These are phyloP conservation scores for Euthynnus affinis DNA, from an alignment of 2,797 vertebrate genomes.

Conservation along the genomic window DNA sequence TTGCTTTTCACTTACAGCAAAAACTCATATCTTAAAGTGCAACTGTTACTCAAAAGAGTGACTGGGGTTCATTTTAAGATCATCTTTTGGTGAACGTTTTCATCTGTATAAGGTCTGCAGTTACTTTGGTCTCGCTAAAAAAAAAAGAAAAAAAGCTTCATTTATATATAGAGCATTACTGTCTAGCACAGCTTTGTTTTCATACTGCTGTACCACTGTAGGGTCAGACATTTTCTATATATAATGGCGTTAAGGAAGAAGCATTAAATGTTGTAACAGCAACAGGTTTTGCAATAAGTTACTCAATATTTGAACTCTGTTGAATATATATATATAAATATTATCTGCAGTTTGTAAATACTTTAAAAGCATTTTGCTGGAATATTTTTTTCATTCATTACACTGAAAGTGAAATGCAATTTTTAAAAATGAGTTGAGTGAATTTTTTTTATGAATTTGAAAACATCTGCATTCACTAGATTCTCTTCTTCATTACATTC, in stretches of 20 bases:
- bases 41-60: neutral
- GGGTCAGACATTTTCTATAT: no score
- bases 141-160: neutral
- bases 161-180: neutral
- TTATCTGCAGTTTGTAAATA: neutral
- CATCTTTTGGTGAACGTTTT: neutral
- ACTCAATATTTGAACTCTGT: neutral
- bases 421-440: no score
- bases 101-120: neutral
- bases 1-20: neutral
- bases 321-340: neutral
- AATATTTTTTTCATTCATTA: neutral
- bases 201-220: neutral
- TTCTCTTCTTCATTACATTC: no score
- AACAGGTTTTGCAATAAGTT: neutral
- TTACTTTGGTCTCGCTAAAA: neutral
- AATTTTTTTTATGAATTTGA: no score
- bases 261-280: no score
- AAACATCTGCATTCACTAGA: no score
- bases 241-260: no score
- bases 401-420: neutral
- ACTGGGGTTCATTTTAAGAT: neutral
- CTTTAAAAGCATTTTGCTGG: neutral
- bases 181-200: neutral
- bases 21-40: neutral